A percentile compares a stretch with the other conserved stretches of the same genome.
phyloP scores from a whole-genome alignment of 2,888 invertebrate species.

The Sepioteuthis lessoniana region DNA sequence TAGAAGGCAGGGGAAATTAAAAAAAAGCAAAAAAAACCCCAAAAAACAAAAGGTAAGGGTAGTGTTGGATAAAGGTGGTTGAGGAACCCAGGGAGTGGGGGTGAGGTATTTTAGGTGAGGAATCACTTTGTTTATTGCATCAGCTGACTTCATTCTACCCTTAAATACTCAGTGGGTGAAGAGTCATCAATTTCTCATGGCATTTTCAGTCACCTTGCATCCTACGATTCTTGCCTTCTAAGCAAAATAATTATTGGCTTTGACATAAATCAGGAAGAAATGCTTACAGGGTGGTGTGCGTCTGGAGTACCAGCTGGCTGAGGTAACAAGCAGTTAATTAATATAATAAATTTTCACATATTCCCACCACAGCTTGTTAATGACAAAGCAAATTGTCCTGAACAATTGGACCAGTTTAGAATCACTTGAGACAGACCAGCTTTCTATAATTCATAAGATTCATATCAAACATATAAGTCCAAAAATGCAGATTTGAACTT shows the following conservation, averaged over 20 bases:
- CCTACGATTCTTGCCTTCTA: background rate
- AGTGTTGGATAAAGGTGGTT: background rate
- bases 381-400: background rate
- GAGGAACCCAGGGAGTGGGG: background rate
- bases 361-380: background rate
- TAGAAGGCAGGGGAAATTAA: background rate
- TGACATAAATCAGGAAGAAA: background rate
- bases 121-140: background rate
- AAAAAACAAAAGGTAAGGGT: too few relatives aligned
- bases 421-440: background rate
- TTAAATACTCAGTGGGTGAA: background rate
- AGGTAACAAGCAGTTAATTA: background rate
- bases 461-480: too few relatives aligned
- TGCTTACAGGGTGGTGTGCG: too few relatives aligned
- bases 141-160: background rate
- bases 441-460: background rate
- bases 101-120: background rate
- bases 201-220: background rate
- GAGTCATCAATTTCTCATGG: background rate
- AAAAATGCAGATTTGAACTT: too few relatives aligned
- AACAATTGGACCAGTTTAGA: background rate
- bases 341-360: background rate
- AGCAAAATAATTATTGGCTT: constrained; percentile 10
- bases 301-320: background rate
- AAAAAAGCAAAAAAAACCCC: background rate